Conservation (phyloP, 2,113 vertebrate genomes). For the Clarias gariepinus region DNA sequence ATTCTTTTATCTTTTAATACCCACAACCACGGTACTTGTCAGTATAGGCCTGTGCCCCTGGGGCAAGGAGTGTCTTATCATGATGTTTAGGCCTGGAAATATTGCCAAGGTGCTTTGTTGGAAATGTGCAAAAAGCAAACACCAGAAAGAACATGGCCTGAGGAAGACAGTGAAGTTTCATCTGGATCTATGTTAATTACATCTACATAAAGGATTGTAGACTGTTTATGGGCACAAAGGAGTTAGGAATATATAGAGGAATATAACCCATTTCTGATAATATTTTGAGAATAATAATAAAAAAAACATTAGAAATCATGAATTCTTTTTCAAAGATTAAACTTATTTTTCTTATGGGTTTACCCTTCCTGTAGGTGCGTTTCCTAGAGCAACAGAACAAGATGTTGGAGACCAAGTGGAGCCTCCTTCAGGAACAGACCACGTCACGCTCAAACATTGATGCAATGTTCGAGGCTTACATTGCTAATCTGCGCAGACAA, state of each 20-base stretch:
- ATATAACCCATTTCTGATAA: no score
- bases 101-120: slow-evolving; percentile 13
- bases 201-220: background rate
- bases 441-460: slow-evolving; percentile 77
- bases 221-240: background rate
- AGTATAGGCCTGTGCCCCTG: background rate
- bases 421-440: slow-evolving; percentile 86
- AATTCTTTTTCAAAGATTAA: background rate
- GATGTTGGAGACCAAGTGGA: slow-evolving; percentile 95
- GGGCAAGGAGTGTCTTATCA: slow-evolving; percentile 21
- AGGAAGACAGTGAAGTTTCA: slow-evolving; percentile 2
- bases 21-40: background rate
- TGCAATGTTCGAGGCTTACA: slow-evolving; percentile 82
- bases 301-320: background rate
- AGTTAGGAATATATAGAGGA: background rate
- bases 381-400: slow-evolving; percentile 98
- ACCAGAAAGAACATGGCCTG: slow-evolving; percentile 30
- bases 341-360: background rate
- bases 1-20: background rate
- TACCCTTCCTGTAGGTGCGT: slow-evolving; percentile 74
- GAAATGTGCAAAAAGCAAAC: slow-evolving; percentile 17
- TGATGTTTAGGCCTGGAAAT: slow-evolving; percentile 16
- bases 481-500: slow-evolving; percentile 82
- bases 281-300: no score
- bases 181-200: background rate